Evolutionary conservation across 2,888 invertebrate genomes (phyloP).

Genomic region (Chydorus sphaericus): DNA sequence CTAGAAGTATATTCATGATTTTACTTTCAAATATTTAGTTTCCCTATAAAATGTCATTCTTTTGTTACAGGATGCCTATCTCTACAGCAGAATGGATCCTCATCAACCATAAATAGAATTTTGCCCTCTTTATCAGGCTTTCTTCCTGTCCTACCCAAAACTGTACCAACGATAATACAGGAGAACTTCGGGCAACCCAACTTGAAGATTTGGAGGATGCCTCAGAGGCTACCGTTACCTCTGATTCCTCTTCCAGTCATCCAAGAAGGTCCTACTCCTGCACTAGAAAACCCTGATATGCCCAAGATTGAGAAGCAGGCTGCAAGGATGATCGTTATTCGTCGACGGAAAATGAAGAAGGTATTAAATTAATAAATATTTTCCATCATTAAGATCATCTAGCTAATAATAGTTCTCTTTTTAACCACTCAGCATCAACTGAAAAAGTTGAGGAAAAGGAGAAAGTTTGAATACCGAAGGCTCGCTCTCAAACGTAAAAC

Average conservation of each 20-base stretch:
- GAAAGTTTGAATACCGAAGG: conserved; percentile 61
- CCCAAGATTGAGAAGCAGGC: conserved; percentile 45
- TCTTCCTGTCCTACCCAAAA: neutral
- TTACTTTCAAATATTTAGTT: too few species aligned
- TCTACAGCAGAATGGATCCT: neutral
- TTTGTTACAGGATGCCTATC: neutral
- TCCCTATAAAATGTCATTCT: too few species aligned
- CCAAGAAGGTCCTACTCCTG: neutral
- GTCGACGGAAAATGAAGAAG: conserved; percentile 73
- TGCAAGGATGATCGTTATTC: conserved; percentile 54
- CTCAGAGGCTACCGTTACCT: neutral
- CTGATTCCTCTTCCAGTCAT: neutral
- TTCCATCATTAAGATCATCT: too few species aligned
- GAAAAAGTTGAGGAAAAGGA: conserved; percentile 58
- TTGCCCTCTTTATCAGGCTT: neutral
- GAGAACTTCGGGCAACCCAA: neutral
- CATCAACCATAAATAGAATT: neutral
- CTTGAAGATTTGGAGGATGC: neutral
- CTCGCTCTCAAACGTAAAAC: conserved; percentile 49
- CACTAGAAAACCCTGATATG: conserved; percentile 7
- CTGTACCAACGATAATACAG: neutral
- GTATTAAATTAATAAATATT: too few species aligned
- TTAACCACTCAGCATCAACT: too few species aligned
- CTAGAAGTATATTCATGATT: too few species aligned
- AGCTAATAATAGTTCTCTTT: too few species aligned